Evolutionary conservation across 2,797 vertebrate genomes (phyloP).

Genomic region (Margarornis squamiger): DNA sequence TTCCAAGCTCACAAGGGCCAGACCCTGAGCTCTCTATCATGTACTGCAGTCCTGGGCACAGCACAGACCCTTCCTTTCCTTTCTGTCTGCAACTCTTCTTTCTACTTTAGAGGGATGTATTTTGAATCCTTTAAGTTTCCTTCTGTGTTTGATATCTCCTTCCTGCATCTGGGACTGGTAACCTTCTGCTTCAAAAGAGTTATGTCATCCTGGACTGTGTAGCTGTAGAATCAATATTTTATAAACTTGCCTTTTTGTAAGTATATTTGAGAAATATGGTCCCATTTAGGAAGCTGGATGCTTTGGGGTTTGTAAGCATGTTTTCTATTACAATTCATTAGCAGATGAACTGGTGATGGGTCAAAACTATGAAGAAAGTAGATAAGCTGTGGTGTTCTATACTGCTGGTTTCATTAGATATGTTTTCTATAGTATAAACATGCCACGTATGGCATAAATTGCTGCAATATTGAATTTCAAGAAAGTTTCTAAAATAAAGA

Average conservation of each 20-base stretch:
- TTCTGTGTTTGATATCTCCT: background rate
- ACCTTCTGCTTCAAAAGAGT: background rate
- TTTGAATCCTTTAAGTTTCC: background rate
- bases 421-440: background rate
- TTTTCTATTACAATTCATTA: conserved; percentile 27
- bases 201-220: background rate
- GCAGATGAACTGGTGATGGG: background rate
- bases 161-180: background rate
- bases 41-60: background rate
- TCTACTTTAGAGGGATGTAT: background rate
- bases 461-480: background rate
- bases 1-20: background rate
- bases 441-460: background rate
- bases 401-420: background rate
- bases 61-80: background rate
- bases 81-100: background rate
- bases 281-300: background rate
- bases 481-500: background rate
- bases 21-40: background rate
- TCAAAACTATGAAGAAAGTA: background rate
- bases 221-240: background rate
- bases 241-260: background rate
- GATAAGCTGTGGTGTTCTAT: background rate
- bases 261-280: conserved; percentile 1
- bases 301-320: background rate